phyloP scores from a whole-genome alignment of 2,113 vertebrate genomes.

The Plecturocebus donacophilus region DNA sequence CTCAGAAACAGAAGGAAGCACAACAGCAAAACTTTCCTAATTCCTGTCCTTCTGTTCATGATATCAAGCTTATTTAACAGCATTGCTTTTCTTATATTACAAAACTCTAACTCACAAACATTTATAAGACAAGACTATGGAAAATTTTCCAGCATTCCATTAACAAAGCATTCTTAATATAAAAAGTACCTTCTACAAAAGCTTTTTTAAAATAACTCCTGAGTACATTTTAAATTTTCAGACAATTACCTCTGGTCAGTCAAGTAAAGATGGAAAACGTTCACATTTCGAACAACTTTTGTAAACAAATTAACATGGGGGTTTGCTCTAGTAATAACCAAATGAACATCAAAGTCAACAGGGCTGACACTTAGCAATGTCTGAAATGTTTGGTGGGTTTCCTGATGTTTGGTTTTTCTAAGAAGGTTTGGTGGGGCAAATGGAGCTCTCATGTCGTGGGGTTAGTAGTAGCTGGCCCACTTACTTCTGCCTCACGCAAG shows the following conservation, averaged over 20 bases:
- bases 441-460: constrained; percentile 1
- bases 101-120: neutral
- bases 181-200: neutral
- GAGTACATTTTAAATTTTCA: neutral
- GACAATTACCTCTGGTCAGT: constrained; percentile 37
- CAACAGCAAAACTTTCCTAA: neutral
- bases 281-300: constrained; percentile 19
- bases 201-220: neutral
- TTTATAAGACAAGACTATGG: neutral
- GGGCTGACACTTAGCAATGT: neutral
- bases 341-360: neutral
- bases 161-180: neutral
- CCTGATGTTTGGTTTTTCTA: neutral
- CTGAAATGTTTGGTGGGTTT: neutral
- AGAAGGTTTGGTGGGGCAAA: neutral
- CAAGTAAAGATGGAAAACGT: constrained; percentile 1
- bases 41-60: neutral
- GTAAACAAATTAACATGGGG: neutral
- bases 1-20: constrained; percentile 23
- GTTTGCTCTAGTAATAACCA: neutral
- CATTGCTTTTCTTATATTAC: neutral
- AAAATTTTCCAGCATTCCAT: neutral
- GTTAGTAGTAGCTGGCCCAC: constrained; percentile 63
- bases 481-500: neutral
- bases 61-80: neutral